phyloP scores from a whole-genome alignment of 2,113 vertebrate genomes.

The Rhea americana region DNA sequence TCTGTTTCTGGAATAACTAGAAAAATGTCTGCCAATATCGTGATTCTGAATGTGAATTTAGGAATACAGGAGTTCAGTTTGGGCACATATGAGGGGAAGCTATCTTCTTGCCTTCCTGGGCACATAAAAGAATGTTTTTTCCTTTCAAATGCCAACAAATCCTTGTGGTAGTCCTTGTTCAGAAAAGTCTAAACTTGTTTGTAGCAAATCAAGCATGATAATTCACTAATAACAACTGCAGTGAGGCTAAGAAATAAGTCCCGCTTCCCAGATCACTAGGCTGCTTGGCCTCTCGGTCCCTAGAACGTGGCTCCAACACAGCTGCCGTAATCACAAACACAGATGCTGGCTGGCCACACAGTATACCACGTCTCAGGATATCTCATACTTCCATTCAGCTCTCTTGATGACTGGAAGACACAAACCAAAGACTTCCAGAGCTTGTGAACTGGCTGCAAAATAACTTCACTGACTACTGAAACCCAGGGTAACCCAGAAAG shows the following conservation, averaged over 20 bases:
- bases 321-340: background rate
- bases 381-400: background rate
- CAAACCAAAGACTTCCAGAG: too few species aligned
- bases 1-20: background rate
- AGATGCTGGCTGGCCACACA: background rate
- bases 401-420: too few species aligned
- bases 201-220: background rate
- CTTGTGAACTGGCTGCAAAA: too few species aligned
- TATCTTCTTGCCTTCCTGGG: background rate
- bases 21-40: background rate
- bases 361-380: background rate
- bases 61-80: background rate
- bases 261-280: background rate
- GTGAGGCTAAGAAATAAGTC: background rate
- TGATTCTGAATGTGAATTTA: background rate
- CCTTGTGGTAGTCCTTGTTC: background rate
- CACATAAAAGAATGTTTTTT: background rate
- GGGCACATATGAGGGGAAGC: background rate
- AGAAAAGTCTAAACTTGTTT: background rate
- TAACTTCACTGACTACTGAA: too few species aligned
- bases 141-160: background rate
- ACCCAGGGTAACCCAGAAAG: too few species aligned
- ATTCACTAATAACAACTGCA: background rate
- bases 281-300: background rate
- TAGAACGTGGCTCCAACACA: background rate